Conservation (phyloP, 2,797 vertebrate species). For the Telmatherina bonti region DNA sequence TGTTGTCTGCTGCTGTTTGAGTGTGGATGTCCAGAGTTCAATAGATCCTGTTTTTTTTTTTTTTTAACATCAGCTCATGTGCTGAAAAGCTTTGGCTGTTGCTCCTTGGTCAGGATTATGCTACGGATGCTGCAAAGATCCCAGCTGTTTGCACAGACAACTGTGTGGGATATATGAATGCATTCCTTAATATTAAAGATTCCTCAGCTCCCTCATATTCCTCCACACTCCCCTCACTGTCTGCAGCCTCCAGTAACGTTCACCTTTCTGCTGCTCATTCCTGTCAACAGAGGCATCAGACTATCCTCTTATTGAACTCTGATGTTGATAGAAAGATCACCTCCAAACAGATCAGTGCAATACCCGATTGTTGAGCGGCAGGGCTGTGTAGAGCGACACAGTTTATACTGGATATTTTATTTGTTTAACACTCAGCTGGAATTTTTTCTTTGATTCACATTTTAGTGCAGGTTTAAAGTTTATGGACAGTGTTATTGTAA, state of each 20-base stretch:
- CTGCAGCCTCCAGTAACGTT: background rate
- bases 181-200: slow-evolving; percentile 60
- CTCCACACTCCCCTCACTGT: background rate
- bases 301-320: background rate
- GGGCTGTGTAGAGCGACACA: too few species aligned
- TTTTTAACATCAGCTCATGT: background rate
- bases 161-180: slow-evolving; percentile 39
- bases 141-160: slow-evolving; percentile 48
- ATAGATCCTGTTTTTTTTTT: background rate
- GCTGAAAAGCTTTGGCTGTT: background rate
- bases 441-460: too few species aligned
- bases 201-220: slow-evolving; percentile 13
- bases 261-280: slow-evolving; percentile 8
- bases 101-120: slow-evolving; percentile 5
- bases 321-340: background rate
- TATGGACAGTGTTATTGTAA: too few species aligned
- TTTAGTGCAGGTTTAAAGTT: too few species aligned
- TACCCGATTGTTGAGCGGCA: too few species aligned
- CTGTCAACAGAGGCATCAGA: slow-evolving; percentile 2
- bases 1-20: background rate
- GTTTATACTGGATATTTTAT: too few species aligned
- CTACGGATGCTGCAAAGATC: slow-evolving; percentile 19
- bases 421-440: too few species aligned
- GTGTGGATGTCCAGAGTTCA: too few species aligned
- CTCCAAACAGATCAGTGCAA: background rate